Evolutionary conservation across 1,140 invertebrate genomes (phyloP).

Genomic region (Drosophila setifemur): DNA sequence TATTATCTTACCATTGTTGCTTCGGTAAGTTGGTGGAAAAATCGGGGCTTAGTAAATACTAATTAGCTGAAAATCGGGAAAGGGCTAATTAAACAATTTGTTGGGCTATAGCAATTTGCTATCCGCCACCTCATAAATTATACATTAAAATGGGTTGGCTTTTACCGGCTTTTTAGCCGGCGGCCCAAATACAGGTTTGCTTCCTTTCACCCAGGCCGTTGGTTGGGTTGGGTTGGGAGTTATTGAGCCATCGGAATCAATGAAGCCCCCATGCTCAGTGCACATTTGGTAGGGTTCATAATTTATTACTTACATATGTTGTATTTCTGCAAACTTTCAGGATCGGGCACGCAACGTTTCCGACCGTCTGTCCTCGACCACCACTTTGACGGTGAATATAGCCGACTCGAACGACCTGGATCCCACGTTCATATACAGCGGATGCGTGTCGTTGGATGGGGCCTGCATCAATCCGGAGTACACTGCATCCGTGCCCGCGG

Average conservation of each 20-base stretch:
- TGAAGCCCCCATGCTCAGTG: too few relatives aligned
- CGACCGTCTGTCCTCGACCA: conserved; percentile 90
- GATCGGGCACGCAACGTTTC: conserved; percentile 90
- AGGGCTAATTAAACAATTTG: conserved; percentile 13
- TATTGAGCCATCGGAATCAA: not conserved
- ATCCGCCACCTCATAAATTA: not conserved
- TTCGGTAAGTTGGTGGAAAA: conserved; percentile 87
- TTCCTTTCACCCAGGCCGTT: conserved; percentile 14
- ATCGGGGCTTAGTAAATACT: conserved; percentile 13
- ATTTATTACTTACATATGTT: not conserved
- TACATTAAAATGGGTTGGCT: conserved; percentile 7
- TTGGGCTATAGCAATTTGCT: not conserved
- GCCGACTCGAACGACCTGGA: conserved; percentile 95
- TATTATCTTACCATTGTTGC: conserved; percentile 95
- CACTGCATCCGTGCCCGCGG: conserved; percentile 90
- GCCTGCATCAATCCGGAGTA: conserved; percentile 93
- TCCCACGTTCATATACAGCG: conserved; percentile 92
- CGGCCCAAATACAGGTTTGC: not conserved
- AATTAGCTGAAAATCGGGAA: conserved; percentile 17
- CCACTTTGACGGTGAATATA: conserved; percentile 92
- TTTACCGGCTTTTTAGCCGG: conserved; percentile 4
- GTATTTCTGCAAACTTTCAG: conserved; percentile 83
- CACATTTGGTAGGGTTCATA: too few relatives aligned
- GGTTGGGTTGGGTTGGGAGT: not conserved
- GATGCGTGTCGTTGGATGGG: conserved; percentile 89